Evolutionary conservation across 2,113 vertebrate genomes (phyloP), one percentile per base, ranked within the genome.

Genomic region (Varanus komodoensis): DNA sequence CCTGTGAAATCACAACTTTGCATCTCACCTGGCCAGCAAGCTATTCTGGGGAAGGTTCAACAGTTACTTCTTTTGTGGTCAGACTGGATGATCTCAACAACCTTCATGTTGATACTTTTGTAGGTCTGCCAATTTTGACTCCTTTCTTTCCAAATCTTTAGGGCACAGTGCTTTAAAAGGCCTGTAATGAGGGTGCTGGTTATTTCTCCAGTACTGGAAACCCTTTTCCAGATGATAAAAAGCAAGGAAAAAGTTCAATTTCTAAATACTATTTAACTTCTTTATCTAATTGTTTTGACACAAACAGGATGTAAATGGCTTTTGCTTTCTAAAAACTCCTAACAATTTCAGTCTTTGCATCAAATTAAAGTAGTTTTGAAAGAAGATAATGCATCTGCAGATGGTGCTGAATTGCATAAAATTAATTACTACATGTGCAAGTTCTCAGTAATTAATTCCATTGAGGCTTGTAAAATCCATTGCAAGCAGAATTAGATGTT

Each of bases 361-460:
- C 90, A 91, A 95, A 95, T 95, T 94, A 93, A 74, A 93, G 75
- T 79, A 89, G 87, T 91, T 95, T 94, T 95, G 95, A 96, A 95
- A 94, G 80, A 93, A 96, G 97, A 96, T 92, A 96, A 95, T 96
- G 85, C 90, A 86, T 96, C 86, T 95, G 75, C 95, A 97, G 93
- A 97, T 96, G 95, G 92, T 96, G 95, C 93, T 95, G 95, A 97
- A 96, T 95, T 96, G 94, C 95, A 94, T 94, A 95, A 96, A 97
- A 97, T 97, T 97, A 97, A 97, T 96, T 97, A 96, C 90, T 96
- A 92, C 92, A 94, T 95, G 92, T 96, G 90, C 94, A 95, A 94
- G 61, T 96, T 97, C 91, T 96, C 90, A 93, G 94, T 95, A 96
- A 95, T 97, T 96, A 97, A 97, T 95, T 96, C 95, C 96, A 94